phyloP scores from a whole-genome alignment of 2,797 vertebrate species.

The Cephalopachus bancanus region DNA sequence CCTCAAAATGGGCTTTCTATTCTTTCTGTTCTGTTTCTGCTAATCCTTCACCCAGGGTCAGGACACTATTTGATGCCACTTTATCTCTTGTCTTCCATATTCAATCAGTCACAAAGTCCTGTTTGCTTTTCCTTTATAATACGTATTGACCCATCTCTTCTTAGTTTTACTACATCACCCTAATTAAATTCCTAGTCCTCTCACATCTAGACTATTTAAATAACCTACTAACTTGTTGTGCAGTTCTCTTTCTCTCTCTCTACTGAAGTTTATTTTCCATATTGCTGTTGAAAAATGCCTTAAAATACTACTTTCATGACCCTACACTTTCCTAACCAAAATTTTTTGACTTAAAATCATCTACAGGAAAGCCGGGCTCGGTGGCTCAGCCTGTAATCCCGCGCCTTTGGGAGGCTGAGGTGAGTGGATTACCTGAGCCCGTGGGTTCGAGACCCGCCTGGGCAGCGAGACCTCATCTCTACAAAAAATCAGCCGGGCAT shows the following conservation, averaged over 20 bases:
- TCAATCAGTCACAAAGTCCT: not conserved
- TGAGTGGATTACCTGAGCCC: no score
- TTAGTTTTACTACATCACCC: not conserved
- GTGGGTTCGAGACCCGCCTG: no score
- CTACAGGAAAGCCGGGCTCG: no score
- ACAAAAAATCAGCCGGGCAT: no score
- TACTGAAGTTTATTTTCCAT: slow-evolving; percentile 46
- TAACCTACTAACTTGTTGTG: not conserved
- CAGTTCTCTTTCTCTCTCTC: not conserved
- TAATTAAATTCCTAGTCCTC: not conserved
- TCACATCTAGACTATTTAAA: not conserved
- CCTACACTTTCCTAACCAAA: not conserved
- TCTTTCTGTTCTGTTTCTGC: not conserved
- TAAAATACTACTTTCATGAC: slow-evolving; percentile 13
- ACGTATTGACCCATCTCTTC: not conserved
- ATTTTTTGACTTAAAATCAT: not conserved
- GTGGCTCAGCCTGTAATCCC: no score
- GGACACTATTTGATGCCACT: not conserved
- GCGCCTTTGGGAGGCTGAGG: no score
- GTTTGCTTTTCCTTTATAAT: not conserved
- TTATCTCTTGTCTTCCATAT: not conserved
- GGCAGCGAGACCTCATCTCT: no score
- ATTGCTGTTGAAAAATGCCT: slow-evolving; percentile 27
- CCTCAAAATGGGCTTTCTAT: not conserved
- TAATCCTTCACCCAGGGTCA: not conserved